Evolutionary conservation across 2,888 invertebrate species (phyloP), one percentile per base, ranked within the genome.

Genomic region (Anticlea derivata): DNA sequence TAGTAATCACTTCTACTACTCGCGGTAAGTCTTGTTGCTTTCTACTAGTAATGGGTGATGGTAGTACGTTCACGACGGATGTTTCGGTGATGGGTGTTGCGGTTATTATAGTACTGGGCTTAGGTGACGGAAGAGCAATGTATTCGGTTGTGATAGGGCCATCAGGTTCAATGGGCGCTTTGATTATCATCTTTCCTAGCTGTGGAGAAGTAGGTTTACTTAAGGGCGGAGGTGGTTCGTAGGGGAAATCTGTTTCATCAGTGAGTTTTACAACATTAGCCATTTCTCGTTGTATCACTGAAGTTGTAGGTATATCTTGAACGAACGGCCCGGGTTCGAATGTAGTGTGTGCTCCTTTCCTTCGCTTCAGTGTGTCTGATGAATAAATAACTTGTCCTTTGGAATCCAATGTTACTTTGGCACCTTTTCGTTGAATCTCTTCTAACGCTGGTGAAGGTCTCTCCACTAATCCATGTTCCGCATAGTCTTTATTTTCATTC

Each of bases 311-410:
- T 41, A 89, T 79, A 68, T 93, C 93, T 83, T 95, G 95, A 13
- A 96, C 95, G 77, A 95, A 95, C 31, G 96, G 96, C 62, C 97
- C 97, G 47, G 97, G 97, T 87, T 96, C 96, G 72, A 97, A 97
- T 23, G 96, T 96, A 26, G 96, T 95, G 72, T 96, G 95, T 8
- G 95, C 94, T 53, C 94, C 95, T 90, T 96, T 96, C 59, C 94
- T 91, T 66, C 96, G 92, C 74, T 94, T 94, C 58, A 97, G 85
- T 73, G 96, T 97, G 68, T 97, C 97, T 11, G 97, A 97, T 58
- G 95, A 95, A 83, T 95, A 97, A 54, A 97, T 95, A 33, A 97
- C 96, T 91, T 96, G 96, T 41, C 97, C 97, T 70, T 95, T 95
- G 13, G 97, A 95, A 82, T 97, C 96, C 33, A 97, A 85, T 24